Evolutionary conservation across 1,140 invertebrate genomes (phyloP).

Genomic region (Holotrichia oblita): DNA sequence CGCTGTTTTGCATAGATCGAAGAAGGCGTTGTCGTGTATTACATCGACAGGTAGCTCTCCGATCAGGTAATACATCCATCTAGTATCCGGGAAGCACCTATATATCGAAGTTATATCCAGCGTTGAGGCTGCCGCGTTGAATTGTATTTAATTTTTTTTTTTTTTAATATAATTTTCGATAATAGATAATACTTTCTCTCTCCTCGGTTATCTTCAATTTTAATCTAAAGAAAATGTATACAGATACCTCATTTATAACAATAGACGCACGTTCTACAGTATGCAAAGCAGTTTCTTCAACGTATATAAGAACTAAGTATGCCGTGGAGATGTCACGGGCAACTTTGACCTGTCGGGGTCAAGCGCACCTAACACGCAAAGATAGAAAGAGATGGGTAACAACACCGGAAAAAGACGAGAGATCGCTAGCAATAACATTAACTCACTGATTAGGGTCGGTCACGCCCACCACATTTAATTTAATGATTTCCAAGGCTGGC

Average conservation of each 20-base stretch:
- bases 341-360: constrained; percentile 10
- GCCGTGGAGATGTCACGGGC: constrained; percentile 3
- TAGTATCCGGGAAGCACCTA: no score
- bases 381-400: neutral
- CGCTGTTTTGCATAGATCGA: neutral
- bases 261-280: no score
- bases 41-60: neutral
- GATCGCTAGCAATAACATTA: neutral
- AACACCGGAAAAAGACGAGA: neutral
- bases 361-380: neutral
- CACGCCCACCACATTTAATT: neutral
- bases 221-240: no score
- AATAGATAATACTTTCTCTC: no score
- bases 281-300: no score
- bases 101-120: no score
- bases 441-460: neutral
- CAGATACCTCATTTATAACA: no score
- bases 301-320: neutral
- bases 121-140: no score
- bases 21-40: neutral
- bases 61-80: no score
- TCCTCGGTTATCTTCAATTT: no score
- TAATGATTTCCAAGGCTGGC: neutral
- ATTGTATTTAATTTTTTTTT: no score
- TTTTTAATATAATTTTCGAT: no score